Conservation (phyloP, 2,113 vertebrate genomes). For the Barnardius zonarius region DNA sequence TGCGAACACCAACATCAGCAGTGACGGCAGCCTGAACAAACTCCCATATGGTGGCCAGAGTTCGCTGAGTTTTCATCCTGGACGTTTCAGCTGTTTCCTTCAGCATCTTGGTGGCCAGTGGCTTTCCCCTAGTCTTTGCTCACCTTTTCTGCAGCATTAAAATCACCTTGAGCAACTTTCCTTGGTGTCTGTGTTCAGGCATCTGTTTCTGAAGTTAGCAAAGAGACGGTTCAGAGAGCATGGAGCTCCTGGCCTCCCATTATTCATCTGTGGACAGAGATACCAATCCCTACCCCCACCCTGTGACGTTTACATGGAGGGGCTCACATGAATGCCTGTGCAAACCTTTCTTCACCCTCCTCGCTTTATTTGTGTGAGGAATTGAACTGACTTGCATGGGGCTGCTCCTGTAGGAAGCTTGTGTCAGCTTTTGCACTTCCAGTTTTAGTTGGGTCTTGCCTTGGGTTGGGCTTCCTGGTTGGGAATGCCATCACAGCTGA, state of each 20-base stretch:
- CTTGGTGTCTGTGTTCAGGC: not conserved
- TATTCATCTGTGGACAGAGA: not conserved
- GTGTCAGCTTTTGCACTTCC: not conserved
- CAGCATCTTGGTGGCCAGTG: not conserved
- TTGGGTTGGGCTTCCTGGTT: not conserved
- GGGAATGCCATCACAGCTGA: not conserved
- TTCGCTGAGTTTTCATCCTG: too few species aligned
- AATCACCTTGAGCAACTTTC: not conserved
- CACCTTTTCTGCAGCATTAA: not conserved
- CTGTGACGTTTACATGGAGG: not conserved
- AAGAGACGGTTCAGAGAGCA: not conserved
- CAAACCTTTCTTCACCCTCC: not conserved
- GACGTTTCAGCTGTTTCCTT: not conserved
- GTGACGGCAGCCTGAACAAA: not conserved
- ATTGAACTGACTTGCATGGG: not conserved
- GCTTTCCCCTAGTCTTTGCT: not conserved
- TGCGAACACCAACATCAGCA: not conserved
- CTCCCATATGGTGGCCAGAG: not conserved
- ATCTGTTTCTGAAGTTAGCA: not conserved
- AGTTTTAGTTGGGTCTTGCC: not conserved
- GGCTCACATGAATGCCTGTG: not conserved
- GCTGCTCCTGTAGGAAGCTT: not conserved
- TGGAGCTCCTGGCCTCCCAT: fast-evolving
- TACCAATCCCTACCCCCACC: fast-evolving
- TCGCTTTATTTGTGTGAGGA: not conserved